Conservation (phyloP, 2,797 vertebrate genomes). For the Hippocampus kuda region DNA sequence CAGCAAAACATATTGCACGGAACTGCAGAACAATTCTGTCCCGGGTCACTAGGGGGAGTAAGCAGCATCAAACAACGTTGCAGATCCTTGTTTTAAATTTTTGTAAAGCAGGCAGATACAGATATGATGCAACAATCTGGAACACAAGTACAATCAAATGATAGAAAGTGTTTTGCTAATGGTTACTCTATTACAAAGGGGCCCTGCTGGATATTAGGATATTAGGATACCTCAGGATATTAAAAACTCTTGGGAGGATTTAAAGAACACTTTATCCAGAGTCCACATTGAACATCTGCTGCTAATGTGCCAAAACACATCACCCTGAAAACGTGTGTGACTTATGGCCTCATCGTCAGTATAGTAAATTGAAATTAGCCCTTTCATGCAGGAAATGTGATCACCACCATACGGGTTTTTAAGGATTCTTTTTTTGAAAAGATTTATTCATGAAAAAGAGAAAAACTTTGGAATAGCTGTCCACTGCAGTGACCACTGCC, state of each 20-base stretch:
- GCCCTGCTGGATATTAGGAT: background rate
- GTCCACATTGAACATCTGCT: background rate
- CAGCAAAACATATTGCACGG: background rate
- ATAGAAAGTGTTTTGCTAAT: no score
- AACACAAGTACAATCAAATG: background rate
- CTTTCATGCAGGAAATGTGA: no score
- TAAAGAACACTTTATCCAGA: background rate
- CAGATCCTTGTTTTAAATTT: slow-evolving; percentile 40
- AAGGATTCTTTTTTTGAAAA: no score
- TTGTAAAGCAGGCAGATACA: slow-evolving; percentile 30
- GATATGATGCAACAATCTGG: slow-evolving; percentile 30
- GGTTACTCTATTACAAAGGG: background rate
- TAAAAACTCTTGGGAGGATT: background rate
- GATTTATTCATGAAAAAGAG: no score
- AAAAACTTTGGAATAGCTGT: no score
- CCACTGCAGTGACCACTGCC: no score
- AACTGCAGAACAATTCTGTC: background rate
- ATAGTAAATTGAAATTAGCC: background rate
- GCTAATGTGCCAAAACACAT: background rate
- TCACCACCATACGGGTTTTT: no score
- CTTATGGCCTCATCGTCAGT: background rate
- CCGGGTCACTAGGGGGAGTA: slow-evolving; percentile 21
- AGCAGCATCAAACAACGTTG: slow-evolving; percentile 31
- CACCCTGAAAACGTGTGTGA: background rate
- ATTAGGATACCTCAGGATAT: background rate